These are phyloP conservation scores for Leptobrachium leishanense DNA, from an alignment of 2,113 vertebrate species.

Conservation along the genomic window DNA sequence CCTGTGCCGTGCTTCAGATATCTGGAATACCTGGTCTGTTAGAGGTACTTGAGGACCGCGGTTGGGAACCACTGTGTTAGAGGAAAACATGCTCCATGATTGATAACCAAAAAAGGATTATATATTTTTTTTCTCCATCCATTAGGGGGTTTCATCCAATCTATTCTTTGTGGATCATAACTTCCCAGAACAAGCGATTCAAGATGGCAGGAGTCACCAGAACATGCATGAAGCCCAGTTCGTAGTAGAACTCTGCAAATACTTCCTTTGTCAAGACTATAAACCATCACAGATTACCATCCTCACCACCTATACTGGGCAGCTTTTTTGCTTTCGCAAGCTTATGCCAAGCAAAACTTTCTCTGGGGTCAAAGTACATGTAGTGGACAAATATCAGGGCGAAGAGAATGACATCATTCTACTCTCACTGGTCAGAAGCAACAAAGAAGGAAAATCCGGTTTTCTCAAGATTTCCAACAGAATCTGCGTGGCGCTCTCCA, in stretches of 20 bases:
- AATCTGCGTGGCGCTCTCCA: slow-evolving; percentile 89
- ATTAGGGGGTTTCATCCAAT: slow-evolving; percentile 80
- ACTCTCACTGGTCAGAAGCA: slow-evolving; percentile 91
- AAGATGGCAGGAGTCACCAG: slow-evolving; percentile 87
- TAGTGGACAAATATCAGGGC: slow-evolving; percentile 96
- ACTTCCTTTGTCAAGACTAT: slow-evolving; percentile 85
- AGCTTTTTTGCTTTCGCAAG: slow-evolving; percentile 82
- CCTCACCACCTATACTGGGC: slow-evolving; percentile 90
- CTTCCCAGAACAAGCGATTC: slow-evolving; percentile 76
- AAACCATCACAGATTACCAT: slow-evolving; percentile 88
- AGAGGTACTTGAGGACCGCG: too few relatives aligned
- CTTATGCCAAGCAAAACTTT: slow-evolving; percentile 80
- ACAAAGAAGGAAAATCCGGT: slow-evolving; percentile 73
- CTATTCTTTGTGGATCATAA: slow-evolving; percentile 88
- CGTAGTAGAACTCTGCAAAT: slow-evolving; percentile 82
- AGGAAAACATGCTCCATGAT: too few relatives aligned
- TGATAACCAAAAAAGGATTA: too few relatives aligned
- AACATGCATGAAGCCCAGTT: slow-evolving; percentile 85
- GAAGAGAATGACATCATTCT: slow-evolving; percentile 94
- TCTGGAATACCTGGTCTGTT: too few relatives aligned
- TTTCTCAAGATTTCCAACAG: slow-evolving; percentile 90
- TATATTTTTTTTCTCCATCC: slow-evolving; percentile 26
- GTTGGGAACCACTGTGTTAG: too few relatives aligned
- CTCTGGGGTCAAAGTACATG: slow-evolving; percentile 83
- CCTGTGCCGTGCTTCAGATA: too few relatives aligned